phyloP scores from a whole-genome alignment of 1,140 invertebrate species.

The Trichonephila clavata region DNA sequence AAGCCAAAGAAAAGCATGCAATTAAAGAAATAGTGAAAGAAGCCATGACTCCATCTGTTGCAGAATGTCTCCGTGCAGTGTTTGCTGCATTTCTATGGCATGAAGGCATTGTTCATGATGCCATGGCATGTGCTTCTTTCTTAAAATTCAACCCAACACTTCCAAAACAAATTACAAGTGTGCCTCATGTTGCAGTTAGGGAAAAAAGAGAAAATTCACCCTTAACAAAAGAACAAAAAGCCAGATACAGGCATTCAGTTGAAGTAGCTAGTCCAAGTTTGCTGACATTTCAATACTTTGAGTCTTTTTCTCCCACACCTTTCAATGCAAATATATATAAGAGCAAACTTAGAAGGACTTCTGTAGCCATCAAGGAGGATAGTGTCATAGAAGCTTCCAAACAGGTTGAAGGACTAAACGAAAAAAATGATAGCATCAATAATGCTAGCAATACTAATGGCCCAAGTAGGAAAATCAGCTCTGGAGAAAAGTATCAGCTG shows the following conservation, averaged over 20 bases:
- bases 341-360: constrained; percentile 81
- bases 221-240: constrained; percentile 79
- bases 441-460: background rate
- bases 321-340: constrained; percentile 88
- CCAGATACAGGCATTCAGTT: constrained; percentile 90
- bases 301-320: constrained; percentile 87
- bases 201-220: constrained; percentile 71
- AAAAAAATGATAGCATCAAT: constrained; percentile 60
- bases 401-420: constrained; percentile 19
- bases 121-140: constrained; percentile 97
- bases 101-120: constrained; percentile 97
- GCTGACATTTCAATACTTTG: constrained; percentile 87
- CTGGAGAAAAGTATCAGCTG: constrained; percentile 80
- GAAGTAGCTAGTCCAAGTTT: constrained; percentile 90
- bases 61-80: constrained; percentile 94
- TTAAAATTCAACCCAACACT: constrained; percentile 88
- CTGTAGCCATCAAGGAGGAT: constrained; percentile 76
- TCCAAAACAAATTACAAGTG: constrained; percentile 78
- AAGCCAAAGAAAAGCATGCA: constrained; percentile 73
- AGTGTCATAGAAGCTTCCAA: constrained; percentile 61
- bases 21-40: constrained; percentile 85
- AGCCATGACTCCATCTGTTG: constrained; percentile 94
- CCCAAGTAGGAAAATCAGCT: constrained; percentile 42
- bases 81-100: constrained; percentile 99
- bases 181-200: constrained; percentile 64